Percentiles rank a stretch among this genome's conserved stretches.
phyloP scores from a whole-genome alignment of 2,888 invertebrate species.

The Hirtodrosophila trivittata region DNA sequence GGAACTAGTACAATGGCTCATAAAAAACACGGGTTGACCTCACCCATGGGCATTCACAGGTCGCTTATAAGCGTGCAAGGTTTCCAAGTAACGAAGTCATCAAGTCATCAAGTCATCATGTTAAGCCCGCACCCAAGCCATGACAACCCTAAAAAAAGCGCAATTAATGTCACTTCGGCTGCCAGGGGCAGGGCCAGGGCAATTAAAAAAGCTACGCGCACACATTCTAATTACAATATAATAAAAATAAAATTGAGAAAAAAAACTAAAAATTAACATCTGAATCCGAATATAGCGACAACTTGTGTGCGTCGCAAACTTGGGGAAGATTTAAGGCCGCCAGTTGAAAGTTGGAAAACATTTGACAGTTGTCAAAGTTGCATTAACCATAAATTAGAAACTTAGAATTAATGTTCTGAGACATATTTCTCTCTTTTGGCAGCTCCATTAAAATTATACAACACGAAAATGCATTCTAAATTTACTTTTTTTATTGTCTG shows the following conservation, averaged over 20 bases:
- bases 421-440: too few species aligned
- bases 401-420: neutral
- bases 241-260: too few species aligned
- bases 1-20: slow-evolving; percentile 53
- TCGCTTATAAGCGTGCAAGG: slow-evolving; percentile 30
- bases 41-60: slow-evolving; percentile 40
- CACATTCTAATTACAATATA: slow-evolving; percentile 72
- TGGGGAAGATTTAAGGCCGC: too few species aligned
- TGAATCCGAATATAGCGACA: neutral
- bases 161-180: slow-evolving; percentile 55
- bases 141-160: slow-evolving; percentile 45
- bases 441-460: slow-evolving; percentile 22
- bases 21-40: slow-evolving; percentile 42
- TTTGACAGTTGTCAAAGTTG: slow-evolving; percentile 8
- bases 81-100: slow-evolving; percentile 6
- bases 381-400: slow-evolving; percentile 10
- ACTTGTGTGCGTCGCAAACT: too few species aligned
- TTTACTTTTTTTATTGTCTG: slow-evolving; percentile 9
- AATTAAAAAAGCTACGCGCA: slow-evolving; percentile 53
- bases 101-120: slow-evolving; percentile 6
- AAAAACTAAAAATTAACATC: neutral
- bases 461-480: slow-evolving; percentile 27
- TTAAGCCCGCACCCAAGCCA: slow-evolving; percentile 12
- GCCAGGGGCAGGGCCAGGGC: slow-evolving; percentile 49
- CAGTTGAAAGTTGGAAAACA: neutral